A percentile compares a stretch with the other conserved stretches of the same genome.
These are phyloP conservation scores for Rhodinocichla rosea DNA, from an alignment of 2,113 vertebrate species.

Conservation along the genomic window DNA sequence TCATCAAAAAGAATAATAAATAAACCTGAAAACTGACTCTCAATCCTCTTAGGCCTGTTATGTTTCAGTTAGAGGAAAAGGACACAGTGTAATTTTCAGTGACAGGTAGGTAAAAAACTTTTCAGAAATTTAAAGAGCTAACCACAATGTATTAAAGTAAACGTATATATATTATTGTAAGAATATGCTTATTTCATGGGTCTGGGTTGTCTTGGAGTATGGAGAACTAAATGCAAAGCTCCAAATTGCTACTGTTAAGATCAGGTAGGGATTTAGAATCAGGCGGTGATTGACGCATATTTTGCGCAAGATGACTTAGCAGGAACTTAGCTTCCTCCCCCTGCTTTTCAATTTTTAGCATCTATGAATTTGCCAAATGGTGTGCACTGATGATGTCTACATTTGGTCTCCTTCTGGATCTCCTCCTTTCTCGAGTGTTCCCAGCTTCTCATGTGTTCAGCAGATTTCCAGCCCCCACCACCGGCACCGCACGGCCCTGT, in stretches of 20 bases:
- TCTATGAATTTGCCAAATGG: background rate
- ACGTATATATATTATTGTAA: background rate
- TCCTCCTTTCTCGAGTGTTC: rapidly evolving
- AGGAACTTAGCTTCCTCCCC: background rate
- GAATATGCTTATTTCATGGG: background rate
- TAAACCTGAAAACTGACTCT: background rate
- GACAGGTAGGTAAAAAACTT: background rate
- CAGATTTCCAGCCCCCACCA: background rate
- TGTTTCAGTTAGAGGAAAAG: background rate
- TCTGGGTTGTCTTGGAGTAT: background rate
- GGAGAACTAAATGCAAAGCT: background rate
- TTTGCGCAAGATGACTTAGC: background rate
- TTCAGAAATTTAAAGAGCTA: background rate
- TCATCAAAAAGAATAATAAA: background rate
- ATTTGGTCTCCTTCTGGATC: background rate
- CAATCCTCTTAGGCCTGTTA: background rate
- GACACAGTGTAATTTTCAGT: background rate
- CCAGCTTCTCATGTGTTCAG: background rate
- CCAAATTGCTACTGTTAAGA: background rate
- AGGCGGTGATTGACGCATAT: rapidly evolving
- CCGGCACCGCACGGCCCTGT: rapidly evolving
- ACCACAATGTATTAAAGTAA: background rate
- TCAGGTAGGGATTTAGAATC: background rate
- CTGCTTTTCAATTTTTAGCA: background rate
- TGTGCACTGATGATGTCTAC: background rate